Conservation (phyloP, 2,888 invertebrate genomes). For the Aspidiotus rigidus region DNA sequence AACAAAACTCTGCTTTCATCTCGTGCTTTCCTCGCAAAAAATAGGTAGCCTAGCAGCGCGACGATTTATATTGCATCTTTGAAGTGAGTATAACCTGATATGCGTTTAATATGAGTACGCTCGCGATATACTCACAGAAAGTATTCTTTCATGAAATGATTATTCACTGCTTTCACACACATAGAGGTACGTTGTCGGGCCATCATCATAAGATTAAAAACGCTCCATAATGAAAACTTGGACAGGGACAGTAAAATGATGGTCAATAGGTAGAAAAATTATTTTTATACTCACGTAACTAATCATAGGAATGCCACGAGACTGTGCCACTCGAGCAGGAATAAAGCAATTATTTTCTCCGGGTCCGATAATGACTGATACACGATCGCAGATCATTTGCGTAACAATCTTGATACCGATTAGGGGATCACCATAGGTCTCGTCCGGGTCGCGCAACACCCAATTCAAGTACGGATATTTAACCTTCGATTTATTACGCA, state of each 20-base stretch:
- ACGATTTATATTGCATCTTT: too few relatives aligned
- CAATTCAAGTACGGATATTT: constrained; percentile 40
- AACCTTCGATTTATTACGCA: not conserved
- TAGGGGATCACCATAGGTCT: constrained; percentile 77
- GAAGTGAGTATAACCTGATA: too few relatives aligned
- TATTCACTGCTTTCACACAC: too few relatives aligned
- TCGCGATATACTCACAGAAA: too few relatives aligned
- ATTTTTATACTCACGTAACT: constrained; percentile 71
- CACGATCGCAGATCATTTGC: constrained; percentile 82
- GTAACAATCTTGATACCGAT: constrained; percentile 73
- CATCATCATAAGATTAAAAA: too few relatives aligned
- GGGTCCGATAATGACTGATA: constrained; percentile 88
- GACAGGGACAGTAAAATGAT: not conserved
- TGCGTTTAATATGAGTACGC: too few relatives aligned
- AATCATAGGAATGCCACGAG: constrained; percentile 91
- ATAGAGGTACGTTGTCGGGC: too few relatives aligned
- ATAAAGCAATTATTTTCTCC: constrained; percentile 80
- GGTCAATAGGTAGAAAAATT: not conserved
- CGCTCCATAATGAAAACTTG: not conserved
- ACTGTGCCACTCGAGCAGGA: constrained; percentile 89
- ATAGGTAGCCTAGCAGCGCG: too few relatives aligned
- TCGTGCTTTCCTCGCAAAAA: too few relatives aligned
- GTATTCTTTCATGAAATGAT: too few relatives aligned
- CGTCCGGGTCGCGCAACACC: constrained; percentile 66
- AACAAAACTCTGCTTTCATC: too few relatives aligned